These are phyloP conservation scores for Dasypolia templi DNA, from an alignment of 2,888 invertebrate species.

Conservation along the genomic window DNA sequence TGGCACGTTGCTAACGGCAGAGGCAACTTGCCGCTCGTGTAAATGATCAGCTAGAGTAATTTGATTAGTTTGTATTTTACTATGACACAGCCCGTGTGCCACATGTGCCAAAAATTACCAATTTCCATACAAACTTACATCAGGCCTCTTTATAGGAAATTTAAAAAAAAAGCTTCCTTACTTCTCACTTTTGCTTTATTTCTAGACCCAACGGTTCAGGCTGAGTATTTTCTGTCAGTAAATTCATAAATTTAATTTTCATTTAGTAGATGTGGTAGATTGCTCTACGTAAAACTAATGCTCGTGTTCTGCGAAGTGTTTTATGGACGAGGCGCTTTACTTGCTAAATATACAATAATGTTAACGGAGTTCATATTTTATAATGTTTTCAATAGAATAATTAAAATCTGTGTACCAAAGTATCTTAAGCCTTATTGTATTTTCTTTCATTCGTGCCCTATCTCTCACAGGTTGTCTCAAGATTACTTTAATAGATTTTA, in stretches of 20 bases:
- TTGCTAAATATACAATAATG: conserved; percentile 17
- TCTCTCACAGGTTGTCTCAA: background rate
- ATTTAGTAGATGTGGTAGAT: background rate
- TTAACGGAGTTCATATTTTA: conserved; percentile 25
- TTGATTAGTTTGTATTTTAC: background rate
- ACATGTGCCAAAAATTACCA: background rate
- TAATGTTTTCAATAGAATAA: conserved; percentile 4
- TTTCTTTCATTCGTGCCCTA: conserved; percentile 12
- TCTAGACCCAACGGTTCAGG: no score
- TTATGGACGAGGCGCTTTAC: conserved; percentile 9
- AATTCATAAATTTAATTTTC: no score
- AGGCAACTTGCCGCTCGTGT: no score
- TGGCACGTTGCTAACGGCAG: no score
- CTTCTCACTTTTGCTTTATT: background rate
- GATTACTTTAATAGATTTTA: background rate
- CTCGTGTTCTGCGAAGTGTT: background rate
- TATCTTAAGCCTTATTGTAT: background rate
- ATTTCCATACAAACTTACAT: background rate
- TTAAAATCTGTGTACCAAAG: conserved; percentile 7
- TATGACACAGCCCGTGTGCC: background rate
- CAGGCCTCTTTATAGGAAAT: background rate
- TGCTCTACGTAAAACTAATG: background rate
- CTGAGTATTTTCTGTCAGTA: background rate
- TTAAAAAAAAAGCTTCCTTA: background rate
- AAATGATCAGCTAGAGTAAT: no score